Percentiles rank a stretch among this genome's conserved stretches.
Conservation (phyloP, 2,797 vertebrate species). For the Leptodactylus fallax region DNA sequence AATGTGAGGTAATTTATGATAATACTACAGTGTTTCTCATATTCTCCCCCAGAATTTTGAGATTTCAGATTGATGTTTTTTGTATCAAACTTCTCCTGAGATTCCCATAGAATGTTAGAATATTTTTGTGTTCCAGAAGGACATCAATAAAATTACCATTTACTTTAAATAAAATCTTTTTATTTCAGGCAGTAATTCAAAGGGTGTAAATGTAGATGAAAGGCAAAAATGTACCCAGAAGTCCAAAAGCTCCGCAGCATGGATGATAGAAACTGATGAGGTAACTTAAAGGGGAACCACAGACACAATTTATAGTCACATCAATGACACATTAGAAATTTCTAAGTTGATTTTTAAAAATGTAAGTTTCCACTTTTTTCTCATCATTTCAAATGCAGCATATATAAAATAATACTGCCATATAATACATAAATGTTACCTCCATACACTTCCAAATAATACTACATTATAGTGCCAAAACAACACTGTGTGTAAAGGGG, state of each 20-base stretch:
- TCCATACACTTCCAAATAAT: background rate
- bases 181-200: constrained; percentile 44
- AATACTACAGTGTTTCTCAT: too few relatives aligned
- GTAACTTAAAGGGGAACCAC: background rate
- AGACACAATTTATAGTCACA: background rate
- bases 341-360: background rate
- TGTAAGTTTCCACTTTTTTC: background rate
- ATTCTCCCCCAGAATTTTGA: too few relatives aligned
- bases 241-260: background rate
- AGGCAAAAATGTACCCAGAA: background rate
- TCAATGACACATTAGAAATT: background rate
- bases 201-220: background rate
- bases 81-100: too few relatives aligned
- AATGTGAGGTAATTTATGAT: too few relatives aligned
- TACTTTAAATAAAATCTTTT: constrained; percentile 56
- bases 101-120: too few relatives aligned
- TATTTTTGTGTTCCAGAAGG: too few relatives aligned
- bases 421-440: background rate
- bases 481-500: background rate
- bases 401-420: background rate
- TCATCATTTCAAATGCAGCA: background rate
- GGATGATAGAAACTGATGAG: background rate
- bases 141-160: too few relatives aligned
- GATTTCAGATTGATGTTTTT: too few relatives aligned
- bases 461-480: background rate